Evolutionary conservation across 2,797 vertebrate species (phyloP), one percentile per base, ranked within the genome.

Genomic region (Phalanger gymnotis): DNA sequence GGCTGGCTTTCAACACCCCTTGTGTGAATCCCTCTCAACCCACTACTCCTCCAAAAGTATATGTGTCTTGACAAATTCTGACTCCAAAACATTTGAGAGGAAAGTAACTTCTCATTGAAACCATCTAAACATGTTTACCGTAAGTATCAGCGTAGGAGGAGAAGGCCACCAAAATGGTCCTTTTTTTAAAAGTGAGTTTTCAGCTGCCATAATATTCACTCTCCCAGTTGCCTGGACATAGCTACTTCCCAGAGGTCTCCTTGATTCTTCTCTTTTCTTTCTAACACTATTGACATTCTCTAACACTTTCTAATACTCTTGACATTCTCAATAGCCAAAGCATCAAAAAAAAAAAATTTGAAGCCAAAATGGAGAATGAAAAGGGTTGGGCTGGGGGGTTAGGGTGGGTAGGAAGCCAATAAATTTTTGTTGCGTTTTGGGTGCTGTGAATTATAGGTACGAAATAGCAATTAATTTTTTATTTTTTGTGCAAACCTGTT

Each of bases 91-190:
- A 90, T 94, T 93, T 96, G 92, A 91, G 11, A 92, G 56, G 54
- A 53, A 54, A 91, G 90, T 94, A 94, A 95, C 95, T 57, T 57
- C 66, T 55, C 57, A 34, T 16, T 73, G 93, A 96, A 89, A 34
- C 31, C 40, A 58, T 57, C 27, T 90, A 58, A 87, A 90, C 47
- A 54, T 93, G 94, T 87, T 52, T 91, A 90, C 16, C 0, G 0
- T 91, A 93, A 55, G 53, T 61, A 51, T 96, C 54, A 73, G 92
- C 53, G 57, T 54, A 12, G 34, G 30, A 93, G 22, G 34, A n/a
- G 11, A 57, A 51, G 93, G 53, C 81, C 53, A 52, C n/a, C 57
- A 40, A 54, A 40, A 51, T 40, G 91, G 56, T 90, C 93, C 92
- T 91, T 5, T 90, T 90, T 13, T 53, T 54, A 87, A 40, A 66